These are phyloP conservation scores for Nymphicus hollandicus DNA, from an alignment of 2,113 vertebrate species.

Conservation along the genomic window DNA sequence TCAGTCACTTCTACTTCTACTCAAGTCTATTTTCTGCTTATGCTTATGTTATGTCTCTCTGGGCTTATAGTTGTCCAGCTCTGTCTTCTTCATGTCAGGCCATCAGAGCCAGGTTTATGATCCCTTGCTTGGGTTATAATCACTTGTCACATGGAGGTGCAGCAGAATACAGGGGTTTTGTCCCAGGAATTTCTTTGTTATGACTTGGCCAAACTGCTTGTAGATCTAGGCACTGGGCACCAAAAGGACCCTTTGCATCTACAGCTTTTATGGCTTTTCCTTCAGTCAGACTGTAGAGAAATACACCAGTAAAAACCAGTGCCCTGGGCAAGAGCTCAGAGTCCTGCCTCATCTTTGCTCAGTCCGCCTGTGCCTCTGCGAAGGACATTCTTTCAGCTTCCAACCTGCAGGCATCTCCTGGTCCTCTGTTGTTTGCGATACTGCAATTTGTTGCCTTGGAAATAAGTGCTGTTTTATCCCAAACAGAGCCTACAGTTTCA, in stretches of 20 bases:
- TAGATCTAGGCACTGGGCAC: background rate
- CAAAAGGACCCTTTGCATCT: background rate
- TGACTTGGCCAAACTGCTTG: background rate
- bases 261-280: background rate
- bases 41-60: background rate
- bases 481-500: conserved; percentile 48
- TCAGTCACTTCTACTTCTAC: background rate
- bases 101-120: background rate
- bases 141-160: background rate
- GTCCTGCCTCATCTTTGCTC: background rate
- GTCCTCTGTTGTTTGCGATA: conserved; percentile 40
- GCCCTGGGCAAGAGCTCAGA: background rate
- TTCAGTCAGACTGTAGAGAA: background rate
- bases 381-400: background rate
- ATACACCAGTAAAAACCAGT: background rate
- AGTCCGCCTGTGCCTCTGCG: rapidly evolving
- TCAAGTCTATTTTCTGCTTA: background rate
- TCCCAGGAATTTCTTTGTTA: background rate
- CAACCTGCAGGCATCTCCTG: conserved; percentile 27
- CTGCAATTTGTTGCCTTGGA: conserved; percentile 62
- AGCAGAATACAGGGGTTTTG: background rate
- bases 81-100: background rate
- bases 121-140: background rate
- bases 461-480: conserved; percentile 58
- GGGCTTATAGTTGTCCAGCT: background rate